Conservation (phyloP, 2,888 invertebrate species). For the Alcis repandata region DNA sequence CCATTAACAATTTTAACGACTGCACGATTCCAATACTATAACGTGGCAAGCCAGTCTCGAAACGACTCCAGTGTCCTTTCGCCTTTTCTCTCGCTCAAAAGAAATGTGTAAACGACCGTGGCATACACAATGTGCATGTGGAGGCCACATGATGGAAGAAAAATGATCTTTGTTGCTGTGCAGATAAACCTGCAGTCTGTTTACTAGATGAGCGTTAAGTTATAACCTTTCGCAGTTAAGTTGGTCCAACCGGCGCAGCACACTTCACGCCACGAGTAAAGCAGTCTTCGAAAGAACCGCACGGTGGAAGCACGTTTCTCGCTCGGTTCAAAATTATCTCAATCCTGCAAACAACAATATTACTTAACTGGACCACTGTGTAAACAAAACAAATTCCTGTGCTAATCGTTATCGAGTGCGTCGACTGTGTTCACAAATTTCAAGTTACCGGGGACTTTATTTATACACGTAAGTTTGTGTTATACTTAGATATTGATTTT, state of each 20-base stretch:
- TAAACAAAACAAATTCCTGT: constrained; percentile 58
- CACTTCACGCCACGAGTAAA: constrained; percentile 63
- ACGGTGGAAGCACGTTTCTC: constrained; percentile 54
- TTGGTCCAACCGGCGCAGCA: constrained; percentile 62
- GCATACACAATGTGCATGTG: constrained; percentile 75
- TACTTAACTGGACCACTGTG: constrained; percentile 49
- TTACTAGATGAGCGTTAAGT: constrained; percentile 28
- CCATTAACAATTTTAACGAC: constrained; percentile 40
- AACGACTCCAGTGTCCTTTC: constrained; percentile 73
- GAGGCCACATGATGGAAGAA: constrained; percentile 54
- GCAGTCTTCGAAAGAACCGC: constrained; percentile 65
- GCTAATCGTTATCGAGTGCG: constrained; percentile 54
- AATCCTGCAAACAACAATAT: constrained; percentile 38
- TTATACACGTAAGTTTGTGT: constrained; percentile 50
- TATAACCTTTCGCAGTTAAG: constrained; percentile 55
- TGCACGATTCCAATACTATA: constrained; percentile 37
- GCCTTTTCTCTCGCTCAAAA: constrained; percentile 79
- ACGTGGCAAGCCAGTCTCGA: constrained; percentile 60
- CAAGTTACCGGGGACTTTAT: constrained; percentile 49
- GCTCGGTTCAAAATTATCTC: constrained; percentile 42
- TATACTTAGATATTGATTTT: constrained; percentile 62
- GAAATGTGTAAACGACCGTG: constrained; percentile 79
- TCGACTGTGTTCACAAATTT: constrained; percentile 54
- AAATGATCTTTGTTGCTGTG: constrained; percentile 31
- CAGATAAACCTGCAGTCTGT: constrained; percentile 39